phyloP scores from a whole-genome alignment of 2,888 invertebrate genomes.

The Harpalus rubripes region DNA sequence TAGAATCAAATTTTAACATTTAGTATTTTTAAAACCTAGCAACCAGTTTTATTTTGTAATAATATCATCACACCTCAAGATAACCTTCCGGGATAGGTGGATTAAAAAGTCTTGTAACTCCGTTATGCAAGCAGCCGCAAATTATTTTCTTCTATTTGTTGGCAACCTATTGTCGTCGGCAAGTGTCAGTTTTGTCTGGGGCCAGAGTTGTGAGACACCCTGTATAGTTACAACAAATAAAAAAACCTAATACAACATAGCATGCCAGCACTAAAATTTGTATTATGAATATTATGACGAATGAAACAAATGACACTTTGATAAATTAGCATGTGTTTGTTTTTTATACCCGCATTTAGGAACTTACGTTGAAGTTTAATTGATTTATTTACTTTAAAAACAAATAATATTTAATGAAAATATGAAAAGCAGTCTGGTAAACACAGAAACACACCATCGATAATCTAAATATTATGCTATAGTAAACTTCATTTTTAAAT shows the following conservation, averaged over 20 bases:
- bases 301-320: background rate
- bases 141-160: no score
- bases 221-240: background rate
- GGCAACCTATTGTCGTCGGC: no score
- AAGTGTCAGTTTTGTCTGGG: no score
- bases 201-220: no score
- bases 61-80: no score
- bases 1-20: no score
- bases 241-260: background rate
- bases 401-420: constrained; percentile 11
- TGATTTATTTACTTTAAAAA: constrained; percentile 11
- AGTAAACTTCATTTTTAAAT: constrained; percentile 1
- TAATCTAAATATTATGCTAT: constrained; percentile 31
- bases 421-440: constrained; percentile 10
- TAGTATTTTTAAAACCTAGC: no score
- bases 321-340: background rate
- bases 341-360: background rate
- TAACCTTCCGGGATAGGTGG: no score
- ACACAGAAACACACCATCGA: background rate
- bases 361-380: background rate
- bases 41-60: no score
- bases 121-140: no score
- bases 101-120: no score
- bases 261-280: background rate
- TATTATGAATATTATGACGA: background rate